phyloP scores from a whole-genome alignment of 2,113 vertebrate genomes.

The Dinomys branickii region DNA sequence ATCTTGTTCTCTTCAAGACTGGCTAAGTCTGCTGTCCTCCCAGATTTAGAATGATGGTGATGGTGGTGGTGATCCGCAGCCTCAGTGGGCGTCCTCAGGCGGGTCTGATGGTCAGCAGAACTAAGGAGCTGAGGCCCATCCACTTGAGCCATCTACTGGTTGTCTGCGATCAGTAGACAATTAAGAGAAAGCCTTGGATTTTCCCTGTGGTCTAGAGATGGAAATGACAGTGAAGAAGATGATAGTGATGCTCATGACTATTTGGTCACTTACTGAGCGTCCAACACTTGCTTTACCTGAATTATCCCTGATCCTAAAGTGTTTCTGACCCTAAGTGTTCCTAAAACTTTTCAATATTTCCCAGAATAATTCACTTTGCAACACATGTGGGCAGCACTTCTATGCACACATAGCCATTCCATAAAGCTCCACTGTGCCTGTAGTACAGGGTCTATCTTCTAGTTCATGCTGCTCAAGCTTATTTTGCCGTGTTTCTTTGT shows the following conservation, averaged over 20 bases:
- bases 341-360: neutral
- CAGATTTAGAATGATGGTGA: neutral
- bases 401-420: neutral
- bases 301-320: neutral
- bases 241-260: neutral
- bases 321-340: neutral
- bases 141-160: neutral
- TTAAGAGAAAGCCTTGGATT: neutral
- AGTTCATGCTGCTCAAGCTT: neutral
- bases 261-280: neutral
- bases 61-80: neutral
- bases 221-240: neutral
- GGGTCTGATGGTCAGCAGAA: neutral
- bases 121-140: fast-evolving
- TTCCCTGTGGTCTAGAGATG: neutral
- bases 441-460: neutral
- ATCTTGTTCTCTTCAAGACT: neutral
- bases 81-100: neutral
- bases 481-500: neutral
- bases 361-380: neutral
- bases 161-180: neutral
- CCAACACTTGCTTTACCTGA: neutral
- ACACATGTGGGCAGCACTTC: no score
- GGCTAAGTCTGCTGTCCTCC: neutral
- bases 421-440: neutral